Evolutionary conservation across 2,888 invertebrate genomes (phyloP), one percentile per base, ranked within the genome.

Genomic region (Amaurobius ferox): DNA sequence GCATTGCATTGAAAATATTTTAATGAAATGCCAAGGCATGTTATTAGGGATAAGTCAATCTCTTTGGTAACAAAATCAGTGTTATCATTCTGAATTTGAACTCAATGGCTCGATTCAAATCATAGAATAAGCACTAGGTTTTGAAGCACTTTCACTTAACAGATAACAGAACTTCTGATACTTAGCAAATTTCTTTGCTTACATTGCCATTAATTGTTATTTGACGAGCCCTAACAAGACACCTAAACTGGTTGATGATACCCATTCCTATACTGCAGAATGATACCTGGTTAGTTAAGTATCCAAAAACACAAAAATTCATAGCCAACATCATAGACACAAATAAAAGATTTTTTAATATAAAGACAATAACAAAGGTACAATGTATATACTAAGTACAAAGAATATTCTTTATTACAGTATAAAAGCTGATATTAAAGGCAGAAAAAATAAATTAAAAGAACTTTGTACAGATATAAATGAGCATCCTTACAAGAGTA

Each of bases 361-460:
- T 29, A 74, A 83, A 76, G 19, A 62, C 68, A 76, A 70, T 48
- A 76, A 68, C 48, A 68, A 62, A 71, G 35, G 28, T 67, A 73
- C 67, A 80, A 30, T 67, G 39, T 40, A 72, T 66, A 72, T 44
- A 16, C 61, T 74, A 81, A 81, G 68, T 74, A 70, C 76, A 39
- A 83, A 30, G 62, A 64, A 71, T 32, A 71, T 23, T 7, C 30
- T 73, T 70, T 70, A 26, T 55, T 55, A 70, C 32, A 76, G 40
- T 70, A 83, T 48, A 83, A 83, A 67, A 81, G 74, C 74, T 76
- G 71, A 83, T 66, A 66, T 32, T 32, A 6, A 19, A 64, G 66
- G 35, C 30, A 66, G 7, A 66, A 66, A 66, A 30, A 66, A 66
- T 83, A 70, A 83, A 74, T 74, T 70, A 68, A 40, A 0, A 40